Percentiles rank a stretch among this genome's conserved stretches.
Evolutionary conservation across 1,140 invertebrate genomes (phyloP).

Genomic region (Drosophila persimilis): DNA sequence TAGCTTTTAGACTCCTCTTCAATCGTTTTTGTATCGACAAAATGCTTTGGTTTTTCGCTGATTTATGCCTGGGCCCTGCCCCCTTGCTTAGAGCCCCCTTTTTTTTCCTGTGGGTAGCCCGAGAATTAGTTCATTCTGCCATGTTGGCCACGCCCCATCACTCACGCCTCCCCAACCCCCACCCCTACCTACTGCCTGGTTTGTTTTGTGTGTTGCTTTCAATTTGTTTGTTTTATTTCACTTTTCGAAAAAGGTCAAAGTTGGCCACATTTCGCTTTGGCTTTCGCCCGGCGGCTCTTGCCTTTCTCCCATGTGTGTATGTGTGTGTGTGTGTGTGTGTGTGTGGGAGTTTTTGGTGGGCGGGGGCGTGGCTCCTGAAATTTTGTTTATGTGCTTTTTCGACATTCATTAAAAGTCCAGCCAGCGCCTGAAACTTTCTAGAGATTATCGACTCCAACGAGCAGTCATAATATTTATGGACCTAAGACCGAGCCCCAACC

Average conservation of each 20-base stretch:
- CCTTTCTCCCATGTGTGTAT: constrained; percentile 13
- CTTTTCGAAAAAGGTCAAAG: constrained; percentile 73
- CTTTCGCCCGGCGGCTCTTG: constrained; percentile 26
- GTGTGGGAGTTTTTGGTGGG: constrained; percentile 6
- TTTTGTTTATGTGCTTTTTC: constrained; percentile 62
- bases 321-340: constrained; percentile 11
- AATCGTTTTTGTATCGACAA: constrained; percentile 34
- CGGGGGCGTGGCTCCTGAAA: constrained; percentile 43
- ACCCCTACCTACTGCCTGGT: neutral
- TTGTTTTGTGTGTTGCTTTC: constrained; percentile 67
- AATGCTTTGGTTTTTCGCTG: constrained; percentile 37
- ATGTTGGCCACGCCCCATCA: constrained; percentile 59
- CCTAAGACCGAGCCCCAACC: neutral
- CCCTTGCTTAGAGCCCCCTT: constrained; percentile 49
- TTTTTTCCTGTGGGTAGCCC: constrained; percentile 14
- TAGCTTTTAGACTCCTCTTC: neutral
- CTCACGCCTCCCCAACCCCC: constrained; percentile 31
- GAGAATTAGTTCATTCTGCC: constrained; percentile 64
- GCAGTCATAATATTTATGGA: constrained; percentile 56
- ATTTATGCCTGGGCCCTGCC: constrained; percentile 52
- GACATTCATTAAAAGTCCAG: constrained; percentile 57
- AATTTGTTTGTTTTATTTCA: constrained; percentile 77
- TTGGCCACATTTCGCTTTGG: constrained; percentile 52
- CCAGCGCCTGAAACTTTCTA: constrained; percentile 36
- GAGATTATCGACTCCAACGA: constrained; percentile 47